Evolutionary conservation across 2,888 invertebrate genomes (phyloP), one percentile per base, ranked within the genome.

Genomic region (Scaptomyza cyrtandrae): DNA sequence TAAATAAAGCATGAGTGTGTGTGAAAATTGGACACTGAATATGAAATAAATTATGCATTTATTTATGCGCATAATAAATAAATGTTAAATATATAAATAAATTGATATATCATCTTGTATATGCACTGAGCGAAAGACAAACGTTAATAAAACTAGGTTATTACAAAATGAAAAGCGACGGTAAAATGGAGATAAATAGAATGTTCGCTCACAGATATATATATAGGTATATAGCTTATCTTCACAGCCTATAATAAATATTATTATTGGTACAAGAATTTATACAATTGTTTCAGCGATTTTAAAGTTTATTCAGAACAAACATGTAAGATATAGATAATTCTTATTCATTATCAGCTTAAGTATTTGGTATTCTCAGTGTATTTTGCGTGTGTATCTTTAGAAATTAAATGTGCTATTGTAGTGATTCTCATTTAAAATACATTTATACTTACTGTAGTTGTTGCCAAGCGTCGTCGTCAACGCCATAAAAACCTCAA

Each of bases 41-140:
- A 77, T 68, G 53, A 64, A 60, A 59, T 64, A 62, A 73, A 59
- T 67, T 55, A 49, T 84, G 69, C 68, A 80, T 86, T 65, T 80
- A 41, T 41, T 53, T 79, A 75, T 80, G 86, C 77, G 68, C 86
- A 86, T 88, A 76, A 75, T 86, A 79, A 71, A 71, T 87, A 71
- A 70, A 52, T 67, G 48, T 48, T 61, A 65, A 70, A 66, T 65
- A 75, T 55, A 56, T 27, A 63, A 41, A 56, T 45, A 45, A 53
- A 10, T 49, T 44, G 14, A 39, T 52, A 48, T 24, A 35, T 7
- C n/a, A 52, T 39, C 41, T 41, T 45, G n/a, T 45, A 27, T 4
- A 24, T 37, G 37, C 27, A 52, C 39, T 14, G 52, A 39, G 13
- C 24, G 35, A 50, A 48, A 10, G 6, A 16, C 5, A 31, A 16